A percentile compares a stretch with the other conserved stretches of the same genome.
phyloP scores from a whole-genome alignment of 1,140 invertebrate genomes.

The Archegozetes longisetosus region DNA sequence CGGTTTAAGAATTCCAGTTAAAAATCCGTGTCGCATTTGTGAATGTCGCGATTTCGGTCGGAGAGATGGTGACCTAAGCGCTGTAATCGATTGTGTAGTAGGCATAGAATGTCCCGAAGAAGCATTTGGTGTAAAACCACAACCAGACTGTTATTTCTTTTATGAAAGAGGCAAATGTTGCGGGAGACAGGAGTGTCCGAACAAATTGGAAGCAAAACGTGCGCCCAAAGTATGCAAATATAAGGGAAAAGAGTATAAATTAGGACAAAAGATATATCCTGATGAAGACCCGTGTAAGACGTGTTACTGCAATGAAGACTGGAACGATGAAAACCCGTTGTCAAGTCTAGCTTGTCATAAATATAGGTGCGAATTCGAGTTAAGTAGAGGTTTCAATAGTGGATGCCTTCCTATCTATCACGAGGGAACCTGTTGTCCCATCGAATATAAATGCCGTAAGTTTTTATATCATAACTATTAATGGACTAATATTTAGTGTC shows the following conservation, averaged over 20 bases:
- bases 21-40: conserved; percentile 14
- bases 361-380: conserved; percentile 8
- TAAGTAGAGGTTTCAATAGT: not conserved
- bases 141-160: conserved; percentile 16
- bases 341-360: conserved; percentile 11
- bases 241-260: conserved; percentile 17
- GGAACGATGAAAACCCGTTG: conserved; percentile 14
- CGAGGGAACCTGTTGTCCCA: conserved; percentile 21
- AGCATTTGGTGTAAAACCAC: conserved; percentile 10
- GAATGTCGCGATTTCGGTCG: not conserved
- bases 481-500: too few species aligned
- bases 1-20: conserved; percentile 9
- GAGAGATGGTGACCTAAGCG: not conserved
- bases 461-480: not conserved
- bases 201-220: not conserved
- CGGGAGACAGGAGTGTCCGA: conserved; percentile 2
- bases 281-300: conserved; percentile 18
- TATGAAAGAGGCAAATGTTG: conserved; percentile 18
- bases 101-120: conserved; percentile 18
- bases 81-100: conserved; percentile 2
- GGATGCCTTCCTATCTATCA: conserved; percentile 22
- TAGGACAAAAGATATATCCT: conserved; percentile 20
- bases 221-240: conserved; percentile 7
- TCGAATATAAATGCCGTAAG: conserved; percentile 22
- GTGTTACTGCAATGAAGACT: conserved; percentile 19